Evolutionary conservation across 37 sponge, comb jelly and placozoan genomes (phyloP), one percentile per base, ranked within the genome.

Genomic region (Chondrilla cf. caribensis): DNA sequence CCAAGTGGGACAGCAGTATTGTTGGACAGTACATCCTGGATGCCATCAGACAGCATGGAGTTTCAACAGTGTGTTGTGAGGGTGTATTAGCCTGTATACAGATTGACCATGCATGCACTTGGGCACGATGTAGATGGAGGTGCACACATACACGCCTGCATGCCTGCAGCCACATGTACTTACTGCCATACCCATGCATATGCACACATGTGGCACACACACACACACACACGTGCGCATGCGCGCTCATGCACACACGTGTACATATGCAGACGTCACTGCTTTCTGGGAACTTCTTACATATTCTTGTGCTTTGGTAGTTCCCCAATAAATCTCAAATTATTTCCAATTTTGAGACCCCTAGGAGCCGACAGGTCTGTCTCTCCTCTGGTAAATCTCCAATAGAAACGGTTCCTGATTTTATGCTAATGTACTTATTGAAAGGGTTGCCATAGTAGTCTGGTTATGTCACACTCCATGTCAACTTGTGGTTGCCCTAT

Each of bases 61-160:
- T 39, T 9, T 2, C 31, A 32, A 73, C 76, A 18, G 76, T 73
- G 76, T 36, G 76, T 73, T 55, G 17, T 19, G 57, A 19, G 11
- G 11, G 17, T 19, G 17, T 55, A 19, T 55, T 55, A 55, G 17
- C 17, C 57, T 19, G 11, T 11, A 19, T 17, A 55, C 11, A 55
- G 57, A 17, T 17, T 55, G 17, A 55, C 57, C 57, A 55, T 19
- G 57, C 17, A 19, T 19, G 57, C 17, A 19, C 17, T 55, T 55
- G 17, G 57, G 57, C 57, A 55, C 17, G 57, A 55, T 19, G 11
- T 19, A 11, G 57, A 11, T 55, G 51, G 9, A 47, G 11, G 51
- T 47, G 54, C 58, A 79, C 58, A 79, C 80, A 79, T 24, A 79
- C 80, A 79, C 58, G 54, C 80, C 6, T 24, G 54, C 80, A 79